These are phyloP conservation scores for Myoxocephalus aenaeus DNA, from an alignment of 2,797 vertebrate species.

Conservation along the genomic window DNA sequence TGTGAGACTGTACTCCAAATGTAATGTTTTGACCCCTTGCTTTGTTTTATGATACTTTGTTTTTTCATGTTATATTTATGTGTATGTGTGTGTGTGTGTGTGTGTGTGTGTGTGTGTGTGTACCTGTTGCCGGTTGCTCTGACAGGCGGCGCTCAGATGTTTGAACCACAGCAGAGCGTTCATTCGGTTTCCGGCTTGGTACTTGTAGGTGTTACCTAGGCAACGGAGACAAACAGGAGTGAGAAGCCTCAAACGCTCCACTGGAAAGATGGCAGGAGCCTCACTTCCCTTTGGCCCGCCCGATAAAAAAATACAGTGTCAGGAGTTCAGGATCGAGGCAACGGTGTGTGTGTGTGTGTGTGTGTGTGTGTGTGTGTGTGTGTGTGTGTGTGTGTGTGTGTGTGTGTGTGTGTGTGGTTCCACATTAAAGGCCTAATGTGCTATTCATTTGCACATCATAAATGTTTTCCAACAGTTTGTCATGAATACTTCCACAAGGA, in stretches of 20 bases:
- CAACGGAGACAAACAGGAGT: conserved; percentile 55
- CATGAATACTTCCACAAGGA: too few relatives aligned
- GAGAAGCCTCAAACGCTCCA: neutral
- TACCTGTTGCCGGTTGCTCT: conserved; percentile 98
- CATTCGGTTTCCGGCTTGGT: conserved; percentile 94
- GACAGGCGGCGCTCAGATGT: conserved; percentile 96
- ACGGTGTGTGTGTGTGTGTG: too few relatives aligned
- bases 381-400: neutral
- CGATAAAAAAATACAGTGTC: conserved; percentile 7
- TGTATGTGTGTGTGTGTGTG: conserved; percentile 68
- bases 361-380: neutral
- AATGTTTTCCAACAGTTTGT: too few relatives aligned
- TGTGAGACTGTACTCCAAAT: too few relatives aligned
- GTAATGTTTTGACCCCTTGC: too few relatives aligned
- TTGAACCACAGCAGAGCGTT: conserved; percentile 98
- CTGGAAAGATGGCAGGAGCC: conserved; percentile 46
- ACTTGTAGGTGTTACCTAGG: conserved; percentile 98
- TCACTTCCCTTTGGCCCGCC: conserved; percentile 23
- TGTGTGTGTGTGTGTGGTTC: neutral
- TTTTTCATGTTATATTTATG: too few relatives aligned
- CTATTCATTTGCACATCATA: too few relatives aligned
- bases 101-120: conserved; percentile 55
- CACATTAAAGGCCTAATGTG: too few relatives aligned
- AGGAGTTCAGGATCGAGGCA: conserved; percentile 35
- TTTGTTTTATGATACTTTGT: too few relatives aligned